Conservation (phyloP, 35 echinoderm and acorn worm genomes). For the Nesometra sesokonis region DNA sequence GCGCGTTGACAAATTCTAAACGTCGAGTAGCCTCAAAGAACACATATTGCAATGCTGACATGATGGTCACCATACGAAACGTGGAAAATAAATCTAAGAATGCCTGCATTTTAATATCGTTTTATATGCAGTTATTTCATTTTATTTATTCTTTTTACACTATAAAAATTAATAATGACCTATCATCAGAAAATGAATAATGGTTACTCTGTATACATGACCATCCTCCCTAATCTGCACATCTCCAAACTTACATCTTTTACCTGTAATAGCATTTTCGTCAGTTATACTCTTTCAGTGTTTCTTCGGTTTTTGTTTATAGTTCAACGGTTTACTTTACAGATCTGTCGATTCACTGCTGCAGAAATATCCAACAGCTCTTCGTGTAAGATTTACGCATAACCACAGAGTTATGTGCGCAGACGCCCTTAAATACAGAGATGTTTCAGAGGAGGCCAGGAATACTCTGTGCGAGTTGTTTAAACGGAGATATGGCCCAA, state of each 20-base stretch:
- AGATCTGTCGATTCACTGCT: constrained; percentile 7
- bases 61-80: background rate
- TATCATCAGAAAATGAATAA: too few species aligned
- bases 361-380: background rate
- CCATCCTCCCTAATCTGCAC: too few species aligned
- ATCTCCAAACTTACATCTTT: too few species aligned
- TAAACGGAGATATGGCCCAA: background rate
- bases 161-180: too few species aligned
- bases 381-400: background rate
- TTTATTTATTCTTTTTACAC: too few species aligned
- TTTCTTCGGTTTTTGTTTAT: background rate
- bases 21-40: constrained; percentile 5
- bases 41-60: background rate
- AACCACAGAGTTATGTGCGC: constrained; percentile 20
- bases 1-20: background rate
- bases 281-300: background rate
- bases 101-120: too few species aligned
- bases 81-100: background rate
- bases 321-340: too few species aligned
- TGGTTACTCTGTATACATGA: too few species aligned
- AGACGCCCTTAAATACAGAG: constrained; percentile 4
- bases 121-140: too few species aligned
- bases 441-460: background rate
- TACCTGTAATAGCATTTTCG: background rate
- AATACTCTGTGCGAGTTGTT: constrained; percentile 5